phyloP scores from a whole-genome alignment of 1,140 invertebrate species.

The Listronotus bonariensis region DNA sequence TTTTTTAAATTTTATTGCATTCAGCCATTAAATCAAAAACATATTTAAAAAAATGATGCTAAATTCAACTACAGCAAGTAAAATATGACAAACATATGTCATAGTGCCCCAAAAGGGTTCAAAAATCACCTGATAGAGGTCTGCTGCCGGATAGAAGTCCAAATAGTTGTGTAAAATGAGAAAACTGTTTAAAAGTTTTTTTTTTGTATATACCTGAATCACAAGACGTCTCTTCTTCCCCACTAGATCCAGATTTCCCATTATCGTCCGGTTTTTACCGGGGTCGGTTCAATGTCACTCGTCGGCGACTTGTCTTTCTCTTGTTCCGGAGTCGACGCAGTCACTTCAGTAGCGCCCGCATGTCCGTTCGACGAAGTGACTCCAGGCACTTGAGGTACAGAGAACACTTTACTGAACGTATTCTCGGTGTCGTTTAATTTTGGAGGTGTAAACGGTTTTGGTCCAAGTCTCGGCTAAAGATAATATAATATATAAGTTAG shows the following conservation, averaged over 20 bases:
- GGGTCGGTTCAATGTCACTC: constrained; percentile 30
- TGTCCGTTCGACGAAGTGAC: constrained; percentile 5
- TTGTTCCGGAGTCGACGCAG: constrained; percentile 3
- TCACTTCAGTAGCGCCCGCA: neutral
- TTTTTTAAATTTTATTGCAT: too few species aligned
- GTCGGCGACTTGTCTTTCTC: constrained; percentile 39
- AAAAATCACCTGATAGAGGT: too few species aligned
- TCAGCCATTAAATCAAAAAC: too few species aligned
- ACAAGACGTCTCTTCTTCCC: constrained; percentile 63
- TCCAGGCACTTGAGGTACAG: constrained; percentile 71
- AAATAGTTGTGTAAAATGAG: too few species aligned
- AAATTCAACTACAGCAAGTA: too few species aligned
- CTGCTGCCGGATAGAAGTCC: neutral
- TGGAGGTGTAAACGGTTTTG: constrained; percentile 80
- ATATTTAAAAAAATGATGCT: too few species aligned
- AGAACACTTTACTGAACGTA: constrained; percentile 79
- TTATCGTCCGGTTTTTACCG: constrained; percentile 65
- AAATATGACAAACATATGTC: too few species aligned
- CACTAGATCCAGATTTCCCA: constrained; percentile 66
- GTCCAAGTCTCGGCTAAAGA: constrained; percentile 75
- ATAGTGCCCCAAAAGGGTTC: too few species aligned
- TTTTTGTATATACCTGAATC: constrained; percentile 23
- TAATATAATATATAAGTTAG: neutral
- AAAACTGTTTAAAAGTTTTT: neutral
- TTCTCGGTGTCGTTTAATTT: constrained; percentile 69